Conservation (phyloP, 1,140 invertebrate species). For the Holcopasites calliopsidis region DNA sequence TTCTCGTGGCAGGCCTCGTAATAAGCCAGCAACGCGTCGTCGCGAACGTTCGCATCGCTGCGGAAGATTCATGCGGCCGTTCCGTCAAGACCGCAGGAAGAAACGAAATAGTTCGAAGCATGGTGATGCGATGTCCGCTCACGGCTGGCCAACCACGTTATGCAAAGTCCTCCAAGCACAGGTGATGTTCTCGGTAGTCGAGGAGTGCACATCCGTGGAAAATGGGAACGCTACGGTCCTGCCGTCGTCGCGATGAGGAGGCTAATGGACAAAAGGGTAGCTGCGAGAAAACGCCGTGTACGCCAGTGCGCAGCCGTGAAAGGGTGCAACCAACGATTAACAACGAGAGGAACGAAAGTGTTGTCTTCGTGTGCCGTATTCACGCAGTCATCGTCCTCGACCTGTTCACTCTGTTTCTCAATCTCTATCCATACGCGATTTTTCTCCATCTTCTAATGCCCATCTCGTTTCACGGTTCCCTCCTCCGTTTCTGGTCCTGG, state of each 20-base stretch:
- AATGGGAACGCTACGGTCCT: slow-evolving; percentile 19
- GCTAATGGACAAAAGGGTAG: slow-evolving; percentile 74
- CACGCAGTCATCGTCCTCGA: slow-evolving; percentile 63
- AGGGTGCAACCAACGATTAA: slow-evolving; percentile 77
- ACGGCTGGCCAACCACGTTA: slow-evolving; percentile 65
- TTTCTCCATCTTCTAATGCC: not conserved
- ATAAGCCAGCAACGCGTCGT: slow-evolving; percentile 34
- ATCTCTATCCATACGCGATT: not conserved
- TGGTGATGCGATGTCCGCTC: slow-evolving; percentile 55
- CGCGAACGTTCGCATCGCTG: slow-evolving; percentile 1
- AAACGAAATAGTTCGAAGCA: no score
- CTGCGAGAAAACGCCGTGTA: slow-evolving; percentile 66
- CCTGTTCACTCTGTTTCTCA: slow-evolving; percentile 25
- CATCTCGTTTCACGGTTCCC: not conserved
- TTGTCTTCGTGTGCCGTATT: slow-evolving; percentile 69
- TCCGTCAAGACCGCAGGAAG: slow-evolving; percentile 19
- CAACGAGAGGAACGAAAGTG: slow-evolving; percentile 68
- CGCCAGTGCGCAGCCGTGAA: slow-evolving; percentile 62
- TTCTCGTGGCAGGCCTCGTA: not conserved
- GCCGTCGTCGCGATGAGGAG: slow-evolving; percentile 65
- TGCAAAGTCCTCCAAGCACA: slow-evolving; percentile 63
- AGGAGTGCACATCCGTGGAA: not conserved
- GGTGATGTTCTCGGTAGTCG: slow-evolving; percentile 15
- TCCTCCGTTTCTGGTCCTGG: not conserved
- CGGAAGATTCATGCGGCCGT: slow-evolving; percentile 26